Conservation (phyloP, 2,888 invertebrate genomes). For the Rhagophthalmus giganteus region DNA sequence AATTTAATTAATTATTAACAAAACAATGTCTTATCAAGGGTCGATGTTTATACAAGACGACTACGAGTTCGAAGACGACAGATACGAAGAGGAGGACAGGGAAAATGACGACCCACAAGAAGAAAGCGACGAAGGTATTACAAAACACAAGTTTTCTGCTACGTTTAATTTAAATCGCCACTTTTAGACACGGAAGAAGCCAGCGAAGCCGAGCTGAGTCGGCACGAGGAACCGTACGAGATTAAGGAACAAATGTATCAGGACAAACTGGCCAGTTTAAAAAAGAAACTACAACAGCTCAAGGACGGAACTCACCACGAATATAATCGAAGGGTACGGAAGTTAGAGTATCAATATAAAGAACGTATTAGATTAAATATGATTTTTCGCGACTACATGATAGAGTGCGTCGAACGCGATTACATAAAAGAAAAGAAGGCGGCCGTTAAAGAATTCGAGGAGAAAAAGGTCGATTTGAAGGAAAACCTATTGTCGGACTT, state of each 20-base stretch:
- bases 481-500: conserved; percentile 89
- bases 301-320: conserved; percentile 86
- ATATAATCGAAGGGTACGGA: conserved; percentile 77
- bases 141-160: no score
- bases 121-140: conserved; percentile 65
- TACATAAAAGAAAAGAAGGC: conserved; percentile 86
- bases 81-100: conserved; percentile 71
- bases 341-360: conserved; percentile 78
- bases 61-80: conserved; percentile 74
- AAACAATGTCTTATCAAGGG: conserved; percentile 59
- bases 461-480: conserved; percentile 88
- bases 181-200: conserved; percentile 91
- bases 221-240: conserved; percentile 78
- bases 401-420: conserved; percentile 85
- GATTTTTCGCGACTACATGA: conserved; percentile 77
- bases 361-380: conserved; percentile 79
- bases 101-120: conserved; percentile 65
- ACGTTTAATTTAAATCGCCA: conserved; percentile 5
- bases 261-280: conserved; percentile 85
- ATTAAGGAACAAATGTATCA: conserved; percentile 90
- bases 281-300: conserved; percentile 86
- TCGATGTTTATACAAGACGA: conserved; percentile 70
- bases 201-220: conserved; percentile 90
- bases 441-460: conserved; percentile 90
- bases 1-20: no score